Base-by-base conservation (phyloP, 1,140 invertebrate genomes). In the Lineus longissimus region DNA sequence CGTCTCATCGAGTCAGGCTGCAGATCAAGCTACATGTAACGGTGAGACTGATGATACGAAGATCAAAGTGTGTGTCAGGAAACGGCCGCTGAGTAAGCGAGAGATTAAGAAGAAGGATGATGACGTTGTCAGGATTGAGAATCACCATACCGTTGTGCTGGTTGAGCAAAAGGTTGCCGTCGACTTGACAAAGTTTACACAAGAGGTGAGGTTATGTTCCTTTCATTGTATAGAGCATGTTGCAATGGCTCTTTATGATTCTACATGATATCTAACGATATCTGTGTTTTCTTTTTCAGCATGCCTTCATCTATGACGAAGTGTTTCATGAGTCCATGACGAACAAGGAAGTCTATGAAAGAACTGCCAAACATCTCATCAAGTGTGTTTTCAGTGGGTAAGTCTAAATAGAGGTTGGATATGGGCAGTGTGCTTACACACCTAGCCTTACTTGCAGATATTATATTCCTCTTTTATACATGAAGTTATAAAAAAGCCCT, bases 131-230 rank as follows among this genome's bases (percentile, higher is more conserved):
- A 93, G 91, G 63, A 91, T 97, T 64, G 92, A 94, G 7, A 92
- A 89, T 69, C 95, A 92, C 78, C 93, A 97, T 80, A 89, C 91
- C 72, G 88, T 97, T 73, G 88, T 95, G 65, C 93, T 99, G 0
- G 95, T 98, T 84, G 95, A 98, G 85, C 94, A 94, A 2, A 96
- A 95, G 82, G 87, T 89, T 64, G 97, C 98, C 82, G 95, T 98
- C 41, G 96, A 98, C 84, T 85, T 99, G 43, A 98, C 95, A 17
- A 97, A 97, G 80, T 99, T 93, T 82, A 76, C 73, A 22, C 56
- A 79, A 45, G 69, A 81, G 76, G 79, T 81, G 68, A 61, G 57
- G 22, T 47, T 13, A 27, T 29, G 41, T 33, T 59, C 11, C 15
- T 15, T 54, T 15, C 9, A 29, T 55, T 47, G 22, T 15, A 55